Evolutionary conservation across 2,797 vertebrate species (phyloP).

Genomic region (Allobates femoralis): DNA sequence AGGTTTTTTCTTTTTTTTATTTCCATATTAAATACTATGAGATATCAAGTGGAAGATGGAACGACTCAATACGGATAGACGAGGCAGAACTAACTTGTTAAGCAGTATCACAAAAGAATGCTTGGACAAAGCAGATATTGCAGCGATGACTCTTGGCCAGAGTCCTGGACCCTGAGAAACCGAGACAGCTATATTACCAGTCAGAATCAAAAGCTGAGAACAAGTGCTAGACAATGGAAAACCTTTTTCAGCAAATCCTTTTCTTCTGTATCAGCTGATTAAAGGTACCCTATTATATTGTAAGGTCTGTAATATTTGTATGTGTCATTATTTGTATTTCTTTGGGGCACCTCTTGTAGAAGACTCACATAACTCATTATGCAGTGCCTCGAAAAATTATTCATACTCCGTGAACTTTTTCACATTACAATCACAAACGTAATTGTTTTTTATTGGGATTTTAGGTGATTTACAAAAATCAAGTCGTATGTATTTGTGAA

Average conservation of each 20-base stretch:
- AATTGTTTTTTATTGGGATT: not conserved
- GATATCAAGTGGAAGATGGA: not conserved
- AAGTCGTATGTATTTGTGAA: no score
- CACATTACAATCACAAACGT: no score
- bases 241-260: not conserved
- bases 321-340: not conserved
- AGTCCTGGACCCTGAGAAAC: not conserved
- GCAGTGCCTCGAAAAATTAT: no score
- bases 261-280: not conserved
- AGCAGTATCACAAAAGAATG: constrained; percentile 36
- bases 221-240: not conserved
- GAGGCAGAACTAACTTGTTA: constrained; percentile 21
- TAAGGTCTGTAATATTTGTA: not conserved
- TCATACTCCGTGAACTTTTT: no score
- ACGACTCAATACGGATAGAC: not conserved
- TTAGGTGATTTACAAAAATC: no score
- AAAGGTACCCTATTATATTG: constrained; percentile 16
- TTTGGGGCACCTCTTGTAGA: not conserved
- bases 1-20: not conserved
- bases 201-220: not conserved
- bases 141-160: constrained; percentile 23
- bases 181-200: not conserved
- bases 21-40: not conserved
- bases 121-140: constrained; percentile 33
- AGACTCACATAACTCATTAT: not conserved